phyloP scores from a whole-genome alignment of 2,797 vertebrate species.

The Falco berigora region DNA sequence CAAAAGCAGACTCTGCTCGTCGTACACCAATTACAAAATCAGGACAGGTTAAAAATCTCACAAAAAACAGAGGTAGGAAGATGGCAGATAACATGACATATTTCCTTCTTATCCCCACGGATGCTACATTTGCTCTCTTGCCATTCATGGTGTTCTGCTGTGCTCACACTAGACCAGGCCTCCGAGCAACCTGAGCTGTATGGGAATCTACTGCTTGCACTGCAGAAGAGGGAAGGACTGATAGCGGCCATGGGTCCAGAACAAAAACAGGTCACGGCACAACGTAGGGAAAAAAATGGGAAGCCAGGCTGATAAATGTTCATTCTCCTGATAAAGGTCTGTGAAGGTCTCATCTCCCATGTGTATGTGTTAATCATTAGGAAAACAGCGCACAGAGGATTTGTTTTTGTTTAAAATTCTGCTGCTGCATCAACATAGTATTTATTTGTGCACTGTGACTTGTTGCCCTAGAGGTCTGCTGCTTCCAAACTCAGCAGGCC shows the following conservation, averaged over 20 bases:
- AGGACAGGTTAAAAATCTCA: background rate
- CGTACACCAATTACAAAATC: background rate
- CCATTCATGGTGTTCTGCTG: background rate
- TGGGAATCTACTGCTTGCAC: background rate
- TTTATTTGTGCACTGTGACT: constrained; percentile 1
- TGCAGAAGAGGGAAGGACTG: background rate
- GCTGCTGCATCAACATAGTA: background rate
- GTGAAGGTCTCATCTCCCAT: background rate
- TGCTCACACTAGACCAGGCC: background rate
- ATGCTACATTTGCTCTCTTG: background rate
- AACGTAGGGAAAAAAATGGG: background rate
- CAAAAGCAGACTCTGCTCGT: background rate
- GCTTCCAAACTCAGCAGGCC: background rate
- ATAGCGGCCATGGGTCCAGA: background rate
- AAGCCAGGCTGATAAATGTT: background rate
- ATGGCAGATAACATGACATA: background rate
- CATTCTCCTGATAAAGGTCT: background rate
- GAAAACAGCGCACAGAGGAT: background rate
- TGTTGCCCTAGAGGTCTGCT: background rate
- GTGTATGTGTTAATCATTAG: background rate
- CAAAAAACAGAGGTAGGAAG: background rate
- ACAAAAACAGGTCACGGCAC: background rate
- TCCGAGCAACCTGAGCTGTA: background rate
- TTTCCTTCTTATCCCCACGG: background rate
- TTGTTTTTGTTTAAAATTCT: constrained; percentile 28